Base-by-base conservation (phyloP, 1,140 invertebrate genomes). In the Atopsyche davidsoni region DNA sequence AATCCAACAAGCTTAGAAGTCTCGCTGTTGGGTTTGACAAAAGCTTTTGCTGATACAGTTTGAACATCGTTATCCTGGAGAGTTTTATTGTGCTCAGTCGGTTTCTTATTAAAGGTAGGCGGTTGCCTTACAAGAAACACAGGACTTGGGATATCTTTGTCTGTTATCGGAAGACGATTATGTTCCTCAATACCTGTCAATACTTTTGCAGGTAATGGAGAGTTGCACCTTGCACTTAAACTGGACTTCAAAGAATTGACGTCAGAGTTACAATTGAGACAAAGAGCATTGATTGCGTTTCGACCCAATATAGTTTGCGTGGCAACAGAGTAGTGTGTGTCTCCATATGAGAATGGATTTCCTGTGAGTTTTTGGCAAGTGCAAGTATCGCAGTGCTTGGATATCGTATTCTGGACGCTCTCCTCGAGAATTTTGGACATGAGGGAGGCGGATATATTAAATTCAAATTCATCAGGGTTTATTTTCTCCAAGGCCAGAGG, bases 351-450 rank as follows among this genome's bases (percentile, higher is more conserved):
- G 55, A 82, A 73, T 46, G 77, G 78, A 43, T 79, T 76, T 11
- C 67, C 68, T 51, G 77, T 75, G 25, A 75, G 66, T 60, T 79
- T 80, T 21, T 75, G 77, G 67, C 87, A 91, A 32, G 79, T 81
- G 59, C 87, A 89, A 1, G 84, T 87, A 52, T 85, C 80, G 67
- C 87, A 90, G 60, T 91, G 89, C 64, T 86, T 87, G 6, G 80
- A 77, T 47, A 82, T 76, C 59, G 78, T 82, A 70, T 79, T 85
- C 72, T 79, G 88, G 64, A 76, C 85, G 62, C 79, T 76, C 56
- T 94, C 91, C 65, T 93, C 87, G 21, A 97, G 73, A 35, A 95
- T 88, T 76, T 93, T 92, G 2, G 92, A 91, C 82, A 96, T 91
- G 38, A 96, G 84, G 11, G 90, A 85, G 23, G 90, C 89, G 7